Conservation (phyloP, 2,797 vertebrate genomes). For the Hafferia zeledoni region DNA sequence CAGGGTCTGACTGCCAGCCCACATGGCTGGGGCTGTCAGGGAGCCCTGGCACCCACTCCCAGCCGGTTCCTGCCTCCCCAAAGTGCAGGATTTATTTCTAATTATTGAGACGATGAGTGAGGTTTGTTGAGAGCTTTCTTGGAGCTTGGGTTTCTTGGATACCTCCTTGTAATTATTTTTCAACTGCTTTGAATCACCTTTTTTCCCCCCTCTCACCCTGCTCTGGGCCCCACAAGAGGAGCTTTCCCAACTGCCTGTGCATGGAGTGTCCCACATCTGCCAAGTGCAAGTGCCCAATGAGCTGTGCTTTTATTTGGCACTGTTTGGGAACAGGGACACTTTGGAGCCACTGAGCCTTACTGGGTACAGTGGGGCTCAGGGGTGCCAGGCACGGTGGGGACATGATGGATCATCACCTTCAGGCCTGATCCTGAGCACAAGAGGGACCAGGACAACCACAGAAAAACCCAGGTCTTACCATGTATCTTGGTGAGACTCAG, state of each 20-base stretch:
- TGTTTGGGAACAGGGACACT: rapidly evolving
- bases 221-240: not conserved
- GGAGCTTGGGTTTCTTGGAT: not conserved
- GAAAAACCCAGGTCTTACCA: not conserved
- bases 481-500: rapidly evolving
- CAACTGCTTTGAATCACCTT: not conserved
- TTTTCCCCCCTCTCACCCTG: not conserved
- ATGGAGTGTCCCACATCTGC: not conserved
- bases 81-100: not conserved
- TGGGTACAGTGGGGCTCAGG: not conserved
- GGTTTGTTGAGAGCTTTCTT: not conserved
- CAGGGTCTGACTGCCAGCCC: not conserved
- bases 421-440: not conserved
- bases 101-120: not conserved
- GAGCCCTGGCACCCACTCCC: not conserved
- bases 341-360: not conserved
- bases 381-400: rapidly evolving
- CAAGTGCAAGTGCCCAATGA: not conserved
- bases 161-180: not conserved
- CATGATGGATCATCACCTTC: rapidly evolving
- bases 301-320: not conserved
- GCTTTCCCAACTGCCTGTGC: not conserved
- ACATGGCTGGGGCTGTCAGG: not conserved
- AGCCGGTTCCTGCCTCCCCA: not conserved
- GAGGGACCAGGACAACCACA: not conserved